Evolutionary conservation across 2,888 invertebrate species (phyloP), one percentile per base, ranked within the genome.

Genomic region (Drosophila fulvimacula): DNA sequence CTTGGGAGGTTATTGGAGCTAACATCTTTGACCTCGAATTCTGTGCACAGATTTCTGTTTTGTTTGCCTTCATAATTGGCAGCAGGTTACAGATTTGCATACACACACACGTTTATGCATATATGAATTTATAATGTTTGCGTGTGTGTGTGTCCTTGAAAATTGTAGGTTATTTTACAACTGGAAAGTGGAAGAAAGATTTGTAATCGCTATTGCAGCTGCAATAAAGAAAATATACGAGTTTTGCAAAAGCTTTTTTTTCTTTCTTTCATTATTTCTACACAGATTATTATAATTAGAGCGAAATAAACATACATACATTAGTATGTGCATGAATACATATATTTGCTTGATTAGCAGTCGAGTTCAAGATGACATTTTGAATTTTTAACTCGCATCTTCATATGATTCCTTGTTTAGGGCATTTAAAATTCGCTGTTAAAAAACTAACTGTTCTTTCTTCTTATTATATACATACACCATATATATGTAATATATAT

Each of bases 191-290:
- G 46, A 10, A 66, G 39, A 49, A 38, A 52, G 48, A 66, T 46
- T 59, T 52, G 21, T 30, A 56, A 36, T 57, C 52, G 39, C 52
- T 32, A 52, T 39, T 63, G 55, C 57, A 63, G 41, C 71, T 42
- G 39, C 15, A 41, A 30, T 5, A 30, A 30, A 30, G 3, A 6
- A 39, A 52, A 27, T 30, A 1, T 10, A 24, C 30, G n/a, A 15
- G 9, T 15, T 21, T 27, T 27, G 3, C 17, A 5, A 11, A 10
- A 5, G 19, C 19, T 11, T 1, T 11, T 19, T 46, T 63, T 60
- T 61, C 58, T 44, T 49, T 71, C 51, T 67, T 58, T 34, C 63
- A 49, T n/a, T n/a, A n/a, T n/a, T n/a, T 55, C 30, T 55, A 32
- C 41, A 5, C 1, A 19, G 15, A 2, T 5, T 30, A 27, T 39